These are phyloP conservation scores for Novumbra hubbsi DNA, from an alignment of 2,797 vertebrate species.

Conservation along the genomic window DNA sequence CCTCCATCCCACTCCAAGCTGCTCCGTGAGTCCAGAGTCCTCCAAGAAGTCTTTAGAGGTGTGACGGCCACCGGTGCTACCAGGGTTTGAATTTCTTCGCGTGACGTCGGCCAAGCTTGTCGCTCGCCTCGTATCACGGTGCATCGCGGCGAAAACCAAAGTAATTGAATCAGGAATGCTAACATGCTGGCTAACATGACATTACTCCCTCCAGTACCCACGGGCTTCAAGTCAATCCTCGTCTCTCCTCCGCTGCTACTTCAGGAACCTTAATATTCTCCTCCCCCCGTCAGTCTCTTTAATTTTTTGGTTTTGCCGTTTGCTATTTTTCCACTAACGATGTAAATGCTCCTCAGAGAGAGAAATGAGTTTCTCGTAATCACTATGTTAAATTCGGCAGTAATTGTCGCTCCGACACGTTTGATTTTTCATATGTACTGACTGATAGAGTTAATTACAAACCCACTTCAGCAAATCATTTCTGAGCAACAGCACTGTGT, in stretches of 20 bases:
- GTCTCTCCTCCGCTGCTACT: constrained; percentile 12
- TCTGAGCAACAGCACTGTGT: constrained; percentile 43
- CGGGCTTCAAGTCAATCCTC: neutral
- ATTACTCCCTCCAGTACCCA: no score
- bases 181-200: neutral
- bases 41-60: neutral
- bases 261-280: neutral
- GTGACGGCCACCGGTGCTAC: neutral
- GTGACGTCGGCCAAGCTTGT: constrained; percentile 15
- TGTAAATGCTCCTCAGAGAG: constrained; percentile 57
- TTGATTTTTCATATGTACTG: constrained; percentile 61
- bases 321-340: constrained; percentile 35
- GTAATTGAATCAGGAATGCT: neutral
- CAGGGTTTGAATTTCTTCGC: neutral
- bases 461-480: constrained; percentile 66
- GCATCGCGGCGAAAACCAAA: no score
- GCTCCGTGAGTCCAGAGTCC: neutral
- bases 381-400: constrained; percentile 58
- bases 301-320: constrained; percentile 33
- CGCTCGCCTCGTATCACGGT: neutral
- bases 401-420: constrained; percentile 60
- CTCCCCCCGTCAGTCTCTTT: constrained; percentile 6
- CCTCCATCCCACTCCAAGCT: neutral
- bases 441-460: constrained; percentile 74
- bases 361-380: constrained; percentile 66